Evolutionary conservation across 2,113 vertebrate genomes (phyloP).

Genomic region (Ondatra zibethicus): DNA sequence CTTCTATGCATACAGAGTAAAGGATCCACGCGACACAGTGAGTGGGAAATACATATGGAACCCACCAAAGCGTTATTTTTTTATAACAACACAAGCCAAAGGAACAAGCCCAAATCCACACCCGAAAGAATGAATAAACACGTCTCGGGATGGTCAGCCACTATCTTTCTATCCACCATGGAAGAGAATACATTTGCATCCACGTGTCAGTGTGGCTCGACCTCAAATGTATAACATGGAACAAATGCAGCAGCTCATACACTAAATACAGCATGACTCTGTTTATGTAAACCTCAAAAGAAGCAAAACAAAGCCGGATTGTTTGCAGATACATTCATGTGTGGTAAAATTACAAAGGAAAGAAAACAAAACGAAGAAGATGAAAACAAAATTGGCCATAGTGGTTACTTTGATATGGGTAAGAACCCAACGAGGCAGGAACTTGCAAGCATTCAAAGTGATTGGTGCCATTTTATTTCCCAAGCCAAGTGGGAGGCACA

Average conservation of each 20-base stretch:
- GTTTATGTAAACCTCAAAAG: conserved; percentile 72
- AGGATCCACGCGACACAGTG: not conserved
- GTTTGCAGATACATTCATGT: conserved; percentile 60
- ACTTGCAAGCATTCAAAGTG: conserved; percentile 47
- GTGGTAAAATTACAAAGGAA: conserved; percentile 69
- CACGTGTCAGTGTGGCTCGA: conserved; percentile 39
- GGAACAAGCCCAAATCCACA: conserved; percentile 50
- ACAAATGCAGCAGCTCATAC: conserved; percentile 41
- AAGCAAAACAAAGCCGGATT: conserved; percentile 47
- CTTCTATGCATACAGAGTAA: not conserved
- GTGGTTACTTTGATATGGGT: conserved; percentile 63
- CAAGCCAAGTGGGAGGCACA: not conserved
- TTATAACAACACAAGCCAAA: not conserved
- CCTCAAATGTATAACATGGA: conserved; percentile 39
- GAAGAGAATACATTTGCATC: conserved; percentile 48
- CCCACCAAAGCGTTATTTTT: not conserved
- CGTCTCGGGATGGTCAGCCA: conserved; percentile 19
- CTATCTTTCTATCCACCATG: conserved; percentile 34
- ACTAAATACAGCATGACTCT: conserved; percentile 40
- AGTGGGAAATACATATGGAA: not conserved
- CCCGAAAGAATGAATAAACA: conserved; percentile 36
- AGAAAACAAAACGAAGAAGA: not conserved
- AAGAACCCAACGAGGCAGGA: not conserved
- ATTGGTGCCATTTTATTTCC: not conserved
- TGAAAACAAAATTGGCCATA: conserved; percentile 25